Evolutionary conservation across 2,888 invertebrate genomes (phyloP), one percentile per base, ranked within the genome.

Genomic region (Pterobdella sp.): DNA sequence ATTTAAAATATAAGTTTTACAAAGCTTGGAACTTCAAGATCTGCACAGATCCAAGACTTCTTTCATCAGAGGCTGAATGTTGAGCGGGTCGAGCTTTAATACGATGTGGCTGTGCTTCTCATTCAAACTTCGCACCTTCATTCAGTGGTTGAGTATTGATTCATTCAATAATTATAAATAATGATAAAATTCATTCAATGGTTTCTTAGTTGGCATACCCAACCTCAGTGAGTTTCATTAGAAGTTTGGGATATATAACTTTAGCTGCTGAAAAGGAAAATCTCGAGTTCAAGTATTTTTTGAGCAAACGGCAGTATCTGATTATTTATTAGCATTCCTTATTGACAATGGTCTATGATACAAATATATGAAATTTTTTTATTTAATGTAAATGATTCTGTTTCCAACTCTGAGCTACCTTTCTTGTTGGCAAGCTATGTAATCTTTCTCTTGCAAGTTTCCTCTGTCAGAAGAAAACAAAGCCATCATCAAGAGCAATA

Each of bases 21-120:
- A 14, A 26, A 3, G 60, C n/a, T 26, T 4, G n/a, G 4, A 56
- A 22, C 60, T 56, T 56, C n/a, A 56, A 22, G 60, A 26, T 35
- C 72, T 52, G 29, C 74, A 72, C 3, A 95, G 87, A 86, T 96
- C 95, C 81, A 96, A 93, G 81, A 96, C 94, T 87, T 96, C 95
- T 84, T 94, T 91, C 68, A 96, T 87, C 68, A 96, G 86, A 0
- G 95, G 96, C 81, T 94, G 94, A 68, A 96, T 91, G 81, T 90
- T 89, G 77, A 90, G 88, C 32, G 95, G 94, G 86, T 95, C 94
- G 4, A 94, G 92, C 84, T 94, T 92, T 65, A 95, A 87, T 84
- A 94, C 92, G 3, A 95, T 93, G 68, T 91, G 90, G 1, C 94
- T 91, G 32, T 94, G 90, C 80, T 93, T 92, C 81, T 94, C 93